Evolutionary conservation across 2,797 vertebrate species (phyloP).

Genomic region (Apodemus agrarius): DNA sequence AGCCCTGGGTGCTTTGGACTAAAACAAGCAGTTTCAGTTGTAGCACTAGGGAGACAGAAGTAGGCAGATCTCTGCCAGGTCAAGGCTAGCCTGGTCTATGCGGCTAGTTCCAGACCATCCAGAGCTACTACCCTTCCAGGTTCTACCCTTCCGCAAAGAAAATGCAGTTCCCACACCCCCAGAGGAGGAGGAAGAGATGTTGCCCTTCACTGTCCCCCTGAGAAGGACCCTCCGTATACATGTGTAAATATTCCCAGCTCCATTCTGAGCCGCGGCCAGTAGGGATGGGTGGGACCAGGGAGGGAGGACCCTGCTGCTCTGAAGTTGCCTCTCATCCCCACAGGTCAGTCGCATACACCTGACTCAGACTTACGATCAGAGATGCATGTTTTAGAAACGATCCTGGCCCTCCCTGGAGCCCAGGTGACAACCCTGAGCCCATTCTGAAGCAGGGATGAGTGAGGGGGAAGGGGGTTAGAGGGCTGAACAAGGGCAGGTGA

Average conservation of each 20-base stretch:
- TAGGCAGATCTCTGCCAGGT: not conserved
- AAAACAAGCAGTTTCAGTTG: not conserved
- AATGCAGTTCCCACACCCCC: not conserved
- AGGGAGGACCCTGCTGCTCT: not conserved
- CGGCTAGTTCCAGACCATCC: not conserved
- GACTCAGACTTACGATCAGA: not conserved
- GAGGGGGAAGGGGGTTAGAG: not conserved
- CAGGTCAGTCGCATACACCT: not conserved
- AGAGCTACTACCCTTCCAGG: too few species aligned
- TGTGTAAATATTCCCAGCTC: not conserved
- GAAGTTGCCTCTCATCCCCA: not conserved
- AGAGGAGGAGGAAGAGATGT: not conserved
- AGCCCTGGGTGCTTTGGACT: not conserved
- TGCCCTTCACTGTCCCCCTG: not conserved
- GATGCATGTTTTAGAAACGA: not conserved
- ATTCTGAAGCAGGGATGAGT: not conserved
- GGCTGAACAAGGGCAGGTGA: not conserved
- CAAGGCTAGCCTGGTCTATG: not conserved
- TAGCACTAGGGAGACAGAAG: not conserved
- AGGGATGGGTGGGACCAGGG: not conserved
- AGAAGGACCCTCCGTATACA: not conserved
- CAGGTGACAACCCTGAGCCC: not conserved
- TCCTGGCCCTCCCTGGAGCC: not conserved
- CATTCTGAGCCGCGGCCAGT: not conserved
- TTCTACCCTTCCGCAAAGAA: not conserved